These are phyloP conservation scores for Turnix velox DNA, from an alignment of 2,113 vertebrate genomes.

Conservation along the genomic window DNA sequence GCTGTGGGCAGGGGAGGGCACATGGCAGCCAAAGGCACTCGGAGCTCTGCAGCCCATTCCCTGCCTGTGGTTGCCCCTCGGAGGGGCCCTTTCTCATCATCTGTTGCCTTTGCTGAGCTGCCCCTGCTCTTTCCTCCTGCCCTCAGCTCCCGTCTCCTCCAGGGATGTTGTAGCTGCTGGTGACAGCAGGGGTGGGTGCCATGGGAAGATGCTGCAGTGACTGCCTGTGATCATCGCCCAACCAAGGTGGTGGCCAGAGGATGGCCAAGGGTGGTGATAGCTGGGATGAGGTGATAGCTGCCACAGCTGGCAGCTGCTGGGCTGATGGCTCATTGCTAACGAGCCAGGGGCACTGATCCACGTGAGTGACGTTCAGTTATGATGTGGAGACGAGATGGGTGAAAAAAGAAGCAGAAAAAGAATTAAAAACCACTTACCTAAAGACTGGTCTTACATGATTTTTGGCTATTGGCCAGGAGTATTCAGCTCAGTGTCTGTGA, in stretches of 20 bases:
- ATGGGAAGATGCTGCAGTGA: rapidly evolving
- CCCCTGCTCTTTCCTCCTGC: too few species aligned
- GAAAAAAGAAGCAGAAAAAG: not conserved
- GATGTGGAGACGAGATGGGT: not conserved
- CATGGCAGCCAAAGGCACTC: not conserved
- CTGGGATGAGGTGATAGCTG: too few species aligned
- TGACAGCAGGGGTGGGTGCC: rapidly evolving
- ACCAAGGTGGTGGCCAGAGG: too few species aligned
- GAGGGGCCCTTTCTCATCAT: too few species aligned
- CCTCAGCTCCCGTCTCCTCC: rapidly evolving
- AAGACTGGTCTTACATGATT: not conserved
- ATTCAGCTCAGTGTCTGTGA: not conserved
- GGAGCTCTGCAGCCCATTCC: not conserved
- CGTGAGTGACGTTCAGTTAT: rapidly evolving
- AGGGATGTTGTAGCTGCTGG: rapidly evolving
- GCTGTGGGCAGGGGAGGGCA: not conserved
- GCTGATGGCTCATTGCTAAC: rapidly evolving
- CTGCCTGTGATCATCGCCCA: too few species aligned
- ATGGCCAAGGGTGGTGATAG: too few species aligned
- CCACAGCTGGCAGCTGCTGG: too few species aligned
- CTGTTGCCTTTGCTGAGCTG: rapidly evolving
- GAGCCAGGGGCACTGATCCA: not conserved
- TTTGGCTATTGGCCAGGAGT: not conserved
- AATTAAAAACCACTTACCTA: not conserved
- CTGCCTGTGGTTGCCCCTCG: not conserved